Base-by-base conservation (phyloP, 2,797 vertebrate species). In the Ciconia nigra region DNA sequence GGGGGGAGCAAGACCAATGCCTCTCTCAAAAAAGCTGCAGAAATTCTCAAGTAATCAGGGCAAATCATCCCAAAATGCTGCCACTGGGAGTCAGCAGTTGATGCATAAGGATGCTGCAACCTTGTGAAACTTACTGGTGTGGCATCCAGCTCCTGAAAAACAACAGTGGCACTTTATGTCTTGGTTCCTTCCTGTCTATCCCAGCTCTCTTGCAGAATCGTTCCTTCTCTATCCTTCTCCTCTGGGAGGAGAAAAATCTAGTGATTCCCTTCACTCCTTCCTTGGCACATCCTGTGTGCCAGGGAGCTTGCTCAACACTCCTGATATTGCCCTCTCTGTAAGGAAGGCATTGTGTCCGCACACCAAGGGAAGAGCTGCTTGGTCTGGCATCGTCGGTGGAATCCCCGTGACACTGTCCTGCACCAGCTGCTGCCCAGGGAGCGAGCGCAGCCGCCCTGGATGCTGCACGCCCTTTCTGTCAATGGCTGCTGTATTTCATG, bases 341-440 rank as follows among this genome's bases (percentile, higher is more conserved):
- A 67, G 71, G 81, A 89, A 89, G 59, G 37, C 10, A 2, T 7
- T 44, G 41, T 70, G 69, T 67, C 77, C 35, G 28, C 46, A 49
- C 16, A 16, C 52, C 33, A 35, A n/a, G 49, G 47, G 57, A 76
- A 83, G 25, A 57, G 35, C 69, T 65, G 65, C 71, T 87, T 25
- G 67, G 35, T 70, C 47, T 85, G 83, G 62, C 6, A 1, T 13
- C 0, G 0, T 4, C 5, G 15, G 17, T 66, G 85, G 57, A 63
- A 70, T 73, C 52, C n/a, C 42, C 19, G 8, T 0, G 2, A 70
- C 67, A 37, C 26, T 4, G 3, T 58, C 39, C 28, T 2, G 1
- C 0, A 8, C 42, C 57, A 35, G 69, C 20, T 0, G 0, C 78
- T 73, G 70, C 65, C 46, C 10, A 5, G 54, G 49, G 44, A 73